phyloP scores from a whole-genome alignment of 2,797 vertebrate species.

The Pantherophis vulpinus region DNA sequence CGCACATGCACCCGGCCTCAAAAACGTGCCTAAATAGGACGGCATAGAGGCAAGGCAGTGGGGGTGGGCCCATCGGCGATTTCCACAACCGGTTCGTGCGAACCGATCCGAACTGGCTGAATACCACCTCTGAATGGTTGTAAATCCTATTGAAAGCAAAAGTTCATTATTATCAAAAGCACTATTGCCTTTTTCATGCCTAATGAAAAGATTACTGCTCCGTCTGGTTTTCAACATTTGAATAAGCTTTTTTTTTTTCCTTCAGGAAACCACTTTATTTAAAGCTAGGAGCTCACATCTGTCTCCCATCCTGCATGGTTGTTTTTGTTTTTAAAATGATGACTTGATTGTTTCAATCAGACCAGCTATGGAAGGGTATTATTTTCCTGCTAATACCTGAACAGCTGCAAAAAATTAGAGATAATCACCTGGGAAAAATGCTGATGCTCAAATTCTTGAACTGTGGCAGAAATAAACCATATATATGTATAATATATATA shows the following conservation, averaged over 20 bases:
- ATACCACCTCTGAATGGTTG: not conserved
- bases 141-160: not conserved
- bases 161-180: not conserved
- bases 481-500: too few relatives aligned
- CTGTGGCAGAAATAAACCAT: constrained; percentile 40
- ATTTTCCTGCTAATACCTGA: constrained; percentile 52
- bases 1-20: too few relatives aligned
- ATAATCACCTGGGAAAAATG: constrained; percentile 35
- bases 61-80: too few relatives aligned
- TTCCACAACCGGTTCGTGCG: too few relatives aligned
- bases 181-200: not conserved
- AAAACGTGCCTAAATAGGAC: too few relatives aligned
- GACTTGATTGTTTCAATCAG: constrained; percentile 44
- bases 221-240: not conserved
- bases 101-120: too few relatives aligned
- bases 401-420: constrained; percentile 58
- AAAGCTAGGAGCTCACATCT: constrained; percentile 4
- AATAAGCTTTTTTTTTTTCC: not conserved
- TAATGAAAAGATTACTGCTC: constrained; percentile 1
- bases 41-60: too few relatives aligned
- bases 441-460: constrained; percentile 45
- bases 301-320: not conserved
- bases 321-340: not conserved
- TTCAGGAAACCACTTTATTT: constrained; percentile 25
- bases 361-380: constrained; percentile 49